Conservation (phyloP, 2,113 vertebrate genomes). For the Ellobius talpinus region DNA sequence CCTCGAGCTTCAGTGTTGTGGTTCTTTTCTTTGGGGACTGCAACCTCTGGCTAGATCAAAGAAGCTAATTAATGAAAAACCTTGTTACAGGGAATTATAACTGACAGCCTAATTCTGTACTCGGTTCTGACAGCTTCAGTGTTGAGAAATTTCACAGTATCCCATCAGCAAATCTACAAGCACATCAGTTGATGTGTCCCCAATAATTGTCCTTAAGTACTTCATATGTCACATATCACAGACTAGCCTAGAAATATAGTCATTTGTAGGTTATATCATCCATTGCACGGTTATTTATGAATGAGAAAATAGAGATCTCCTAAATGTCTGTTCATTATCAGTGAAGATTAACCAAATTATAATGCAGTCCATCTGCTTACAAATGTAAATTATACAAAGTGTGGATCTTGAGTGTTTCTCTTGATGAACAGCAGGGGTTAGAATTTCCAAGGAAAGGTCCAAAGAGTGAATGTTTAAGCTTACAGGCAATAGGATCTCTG, state of each 20-base stretch:
- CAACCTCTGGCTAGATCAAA: slow-evolving; percentile 69
- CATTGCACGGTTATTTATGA: slow-evolving; percentile 15
- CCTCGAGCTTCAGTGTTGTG: not conserved
- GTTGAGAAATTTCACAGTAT: slow-evolving; percentile 60
- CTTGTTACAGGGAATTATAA: slow-evolving; percentile 68
- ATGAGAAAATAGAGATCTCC: not conserved
- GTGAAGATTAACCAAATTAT: slow-evolving; percentile 5
- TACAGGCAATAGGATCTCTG: not conserved
- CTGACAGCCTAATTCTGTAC: slow-evolving; percentile 74
- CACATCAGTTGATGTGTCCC: not conserved
- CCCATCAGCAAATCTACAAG: slow-evolving; percentile 37
- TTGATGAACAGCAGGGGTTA: not conserved
- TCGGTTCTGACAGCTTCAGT: slow-evolving; percentile 63
- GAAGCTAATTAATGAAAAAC: slow-evolving; percentile 77
- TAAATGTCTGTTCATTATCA: not conserved
- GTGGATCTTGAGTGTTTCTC: not conserved
- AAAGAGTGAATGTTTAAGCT: not conserved
- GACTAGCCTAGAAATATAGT: not conserved
- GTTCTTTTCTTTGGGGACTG: slow-evolving; percentile 56
- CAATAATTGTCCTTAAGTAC: not conserved
- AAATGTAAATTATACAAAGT: slow-evolving; percentile 2
- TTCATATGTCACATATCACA: not conserved
- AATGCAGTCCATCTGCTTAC: not conserved
- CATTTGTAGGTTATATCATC: not conserved
- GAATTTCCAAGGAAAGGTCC: not conserved